Evolutionary conservation across 2,888 invertebrate genomes (phyloP).

Genomic region (Eupithecia abbreviata): DNA sequence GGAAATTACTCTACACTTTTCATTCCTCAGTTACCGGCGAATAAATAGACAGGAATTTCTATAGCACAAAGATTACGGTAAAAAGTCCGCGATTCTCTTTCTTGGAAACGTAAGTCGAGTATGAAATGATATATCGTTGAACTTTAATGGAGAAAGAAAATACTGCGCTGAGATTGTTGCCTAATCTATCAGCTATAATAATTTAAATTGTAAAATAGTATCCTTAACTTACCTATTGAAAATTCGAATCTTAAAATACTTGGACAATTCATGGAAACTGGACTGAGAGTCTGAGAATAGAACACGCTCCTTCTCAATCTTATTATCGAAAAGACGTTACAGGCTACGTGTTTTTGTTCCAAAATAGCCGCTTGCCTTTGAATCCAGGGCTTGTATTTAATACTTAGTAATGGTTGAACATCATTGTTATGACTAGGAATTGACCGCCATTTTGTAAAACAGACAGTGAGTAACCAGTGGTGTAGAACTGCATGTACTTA

Average conservation of each 20-base stretch:
- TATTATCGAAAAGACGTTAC: slow-evolving; percentile 68
- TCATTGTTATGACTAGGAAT: slow-evolving; percentile 31
- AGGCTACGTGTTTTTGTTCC: slow-evolving; percentile 60
- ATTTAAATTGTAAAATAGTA: neutral
- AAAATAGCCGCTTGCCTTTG: slow-evolving; percentile 54
- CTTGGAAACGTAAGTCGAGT: slow-evolving; percentile 30
- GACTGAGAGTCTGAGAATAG: slow-evolving; percentile 44
- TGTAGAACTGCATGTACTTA: slow-evolving; percentile 10
- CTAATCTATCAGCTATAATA: neutral
- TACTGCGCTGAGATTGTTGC: neutral
- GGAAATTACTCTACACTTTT: slow-evolving; percentile 23
- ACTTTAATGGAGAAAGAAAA: slow-evolving; percentile 30
- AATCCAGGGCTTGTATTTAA: slow-evolving; percentile 48
- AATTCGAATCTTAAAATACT: slow-evolving; percentile 26
- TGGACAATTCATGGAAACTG: slow-evolving; percentile 51
- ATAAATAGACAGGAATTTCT: slow-evolving; percentile 28
- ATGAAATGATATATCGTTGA: slow-evolving; percentile 27
- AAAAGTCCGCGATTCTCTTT: slow-evolving; percentile 30
- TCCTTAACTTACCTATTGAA: neutral
- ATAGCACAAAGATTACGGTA: slow-evolving; percentile 29
- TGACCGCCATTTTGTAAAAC: slow-evolving; percentile 34
- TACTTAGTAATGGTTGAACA: slow-evolving; percentile 38
- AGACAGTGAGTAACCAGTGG: slow-evolving; percentile 26
- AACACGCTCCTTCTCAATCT: slow-evolving; percentile 59
- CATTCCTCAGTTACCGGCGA: slow-evolving; percentile 20